Conservation (phyloP, 2,113 vertebrate genomes). For the Oncorhynchus kisutch region DNA sequence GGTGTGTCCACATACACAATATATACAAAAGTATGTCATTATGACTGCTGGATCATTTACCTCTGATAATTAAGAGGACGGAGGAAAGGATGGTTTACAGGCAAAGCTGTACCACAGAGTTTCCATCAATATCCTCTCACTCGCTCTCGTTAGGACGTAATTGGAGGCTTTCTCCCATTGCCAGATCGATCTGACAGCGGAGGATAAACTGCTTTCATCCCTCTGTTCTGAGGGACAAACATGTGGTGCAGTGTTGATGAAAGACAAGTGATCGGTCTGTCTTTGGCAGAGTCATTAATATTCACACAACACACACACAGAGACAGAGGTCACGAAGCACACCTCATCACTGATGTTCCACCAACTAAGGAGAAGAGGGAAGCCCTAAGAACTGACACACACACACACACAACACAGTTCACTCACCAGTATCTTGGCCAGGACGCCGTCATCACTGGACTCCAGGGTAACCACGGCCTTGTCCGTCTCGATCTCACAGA, state of each 20-base stretch:
- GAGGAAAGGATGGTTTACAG: not conserved
- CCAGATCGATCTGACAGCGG: not conserved
- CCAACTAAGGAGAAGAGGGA: not conserved
- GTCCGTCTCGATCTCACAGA: slow-evolving; percentile 98
- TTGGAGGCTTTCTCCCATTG: not conserved
- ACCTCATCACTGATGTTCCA: not conserved
- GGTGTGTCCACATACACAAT: not conserved
- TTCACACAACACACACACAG: slow-evolving; percentile 24
- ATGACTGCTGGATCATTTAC: too few relatives aligned
- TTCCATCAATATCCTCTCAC: not conserved
- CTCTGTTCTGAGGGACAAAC: slow-evolving; percentile 2
- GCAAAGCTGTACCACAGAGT: not conserved
- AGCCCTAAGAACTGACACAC: too few relatives aligned
- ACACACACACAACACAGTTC: not conserved
- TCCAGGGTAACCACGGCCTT: slow-evolving; percentile 95
- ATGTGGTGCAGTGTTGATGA: slow-evolving; percentile 27
- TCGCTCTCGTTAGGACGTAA: not conserved
- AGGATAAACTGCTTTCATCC: slow-evolving; percentile 9
- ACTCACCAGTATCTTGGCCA: slow-evolving; percentile 95
- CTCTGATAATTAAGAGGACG: not conserved
- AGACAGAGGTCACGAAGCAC: slow-evolving; percentile 13
- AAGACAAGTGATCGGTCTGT: slow-evolving; percentile 35
- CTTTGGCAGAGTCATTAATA: slow-evolving; percentile 49
- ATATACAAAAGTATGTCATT: not conserved
- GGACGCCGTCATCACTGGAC: slow-evolving; percentile 87